Evolutionary conservation across 2,113 vertebrate species (phyloP), one percentile per base, ranked within the genome.

Genomic region (Cygnus buccinator): DNA sequence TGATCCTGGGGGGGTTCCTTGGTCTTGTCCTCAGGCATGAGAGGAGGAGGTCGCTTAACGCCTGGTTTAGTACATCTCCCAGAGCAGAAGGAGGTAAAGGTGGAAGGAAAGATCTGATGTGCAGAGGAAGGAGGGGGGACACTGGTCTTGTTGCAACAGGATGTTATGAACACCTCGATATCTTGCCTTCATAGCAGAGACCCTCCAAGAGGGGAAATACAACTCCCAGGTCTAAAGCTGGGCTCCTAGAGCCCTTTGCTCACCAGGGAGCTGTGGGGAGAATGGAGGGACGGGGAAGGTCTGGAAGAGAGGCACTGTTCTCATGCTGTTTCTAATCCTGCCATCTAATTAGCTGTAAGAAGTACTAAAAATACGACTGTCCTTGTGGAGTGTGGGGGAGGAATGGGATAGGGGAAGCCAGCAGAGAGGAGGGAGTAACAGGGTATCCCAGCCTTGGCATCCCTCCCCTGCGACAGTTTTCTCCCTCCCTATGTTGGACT

Each of bases 321-420:
- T 89, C 76, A 75, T 76, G 72, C 88, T 94, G 76, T 91, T 95
- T 86, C 75, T 92, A 79, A 91, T 95, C 72, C 84, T 84, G 71
- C 48, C 70, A 29, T 87, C 61, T 72, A 87, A 92, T 92, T 93
- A 91, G 73, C 33, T 92, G 65, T 75, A 59, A 84, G 33, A 62
- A 50, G 12, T 16, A 50, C 43, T 90, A 82, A 81, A 90, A 96
- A 80, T 89, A 87, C 12, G 23, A 43, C 35, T 0, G 0, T 84
- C 73, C 57, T 93, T 89, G 67, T 86, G 65, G 73, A 86, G 72
- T 20, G 68, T 50, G 65, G 18, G 55, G 59, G 66, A 84, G 76
- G 85, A 84, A 85, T 12, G 41, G 86, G 44, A n/a, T 16, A 82
- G 76, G 73, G 81, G 33, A 95, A 95, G 62, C 76, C 66, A 92